A percentile compares a stretch with the other conserved stretches of the same genome.
phyloP scores from a whole-genome alignment of 2,888 invertebrate genomes.

The Apoda limacodes region DNA sequence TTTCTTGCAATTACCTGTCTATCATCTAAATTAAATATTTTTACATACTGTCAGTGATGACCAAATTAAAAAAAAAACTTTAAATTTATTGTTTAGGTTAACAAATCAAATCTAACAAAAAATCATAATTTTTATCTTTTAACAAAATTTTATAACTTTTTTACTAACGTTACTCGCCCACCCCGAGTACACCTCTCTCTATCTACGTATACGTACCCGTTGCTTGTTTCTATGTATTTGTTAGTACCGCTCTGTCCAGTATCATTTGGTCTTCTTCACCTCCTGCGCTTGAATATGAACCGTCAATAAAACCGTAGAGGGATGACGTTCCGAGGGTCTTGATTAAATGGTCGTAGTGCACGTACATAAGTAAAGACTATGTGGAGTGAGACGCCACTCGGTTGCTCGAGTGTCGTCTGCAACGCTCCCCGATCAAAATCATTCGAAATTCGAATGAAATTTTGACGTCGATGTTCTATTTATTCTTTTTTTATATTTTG shows the following conservation, averaged over 20 bases:
- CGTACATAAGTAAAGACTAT: conserved; percentile 54
- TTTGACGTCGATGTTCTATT: conserved; percentile 29
- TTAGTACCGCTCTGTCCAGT: conserved; percentile 60
- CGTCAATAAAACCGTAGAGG: conserved; percentile 32
- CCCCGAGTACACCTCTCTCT: conserved; percentile 45
- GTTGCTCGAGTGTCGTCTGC: conserved; percentile 63
- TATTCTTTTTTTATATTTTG: conserved; percentile 26
- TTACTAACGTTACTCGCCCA: conserved; percentile 47
- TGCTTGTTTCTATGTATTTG: conserved; percentile 65
- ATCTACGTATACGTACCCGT: conserved; percentile 45
- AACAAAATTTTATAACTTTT: conserved; percentile 21
- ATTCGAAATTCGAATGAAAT: conserved; percentile 54
- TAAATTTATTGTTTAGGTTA: no score
- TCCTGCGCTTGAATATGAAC: no score
- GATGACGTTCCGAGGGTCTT: conserved; percentile 41
- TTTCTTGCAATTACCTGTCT: no score
- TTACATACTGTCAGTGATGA: no score
- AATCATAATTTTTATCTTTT: no score
- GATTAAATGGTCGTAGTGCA: conserved; percentile 30
- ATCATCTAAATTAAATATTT: no score
- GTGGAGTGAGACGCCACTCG: conserved; percentile 50
- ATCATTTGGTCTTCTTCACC: conserved; percentile 34
- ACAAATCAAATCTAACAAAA: no score
- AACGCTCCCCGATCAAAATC: conserved; percentile 59
- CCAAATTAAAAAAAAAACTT: no score